These are phyloP conservation scores for Trichonephila inaurata DNA, from an alignment of 1,140 invertebrate genomes.

Conservation along the genomic window DNA sequence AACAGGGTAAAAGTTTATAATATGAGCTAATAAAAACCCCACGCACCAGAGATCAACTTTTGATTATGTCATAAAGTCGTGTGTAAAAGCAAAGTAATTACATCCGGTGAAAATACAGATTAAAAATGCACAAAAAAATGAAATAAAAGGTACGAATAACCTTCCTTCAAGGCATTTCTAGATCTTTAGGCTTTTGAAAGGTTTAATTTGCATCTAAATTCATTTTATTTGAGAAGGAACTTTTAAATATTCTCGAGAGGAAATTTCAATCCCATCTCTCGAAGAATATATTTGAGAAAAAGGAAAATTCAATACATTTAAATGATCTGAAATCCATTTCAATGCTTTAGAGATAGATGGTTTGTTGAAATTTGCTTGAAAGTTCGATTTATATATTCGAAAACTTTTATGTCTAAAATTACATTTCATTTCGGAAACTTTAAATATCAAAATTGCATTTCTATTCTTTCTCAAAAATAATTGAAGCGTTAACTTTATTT, in stretches of 20 bases:
- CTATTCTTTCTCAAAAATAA: too few species aligned
- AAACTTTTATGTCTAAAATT: too few species aligned
- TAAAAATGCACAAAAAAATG: not conserved
- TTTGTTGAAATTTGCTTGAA: too few species aligned
- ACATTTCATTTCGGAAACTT: too few species aligned
- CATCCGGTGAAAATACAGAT: not conserved
- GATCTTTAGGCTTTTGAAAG: not conserved
- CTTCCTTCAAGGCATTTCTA: not conserved
- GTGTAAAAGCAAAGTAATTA: not conserved
- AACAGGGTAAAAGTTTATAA: too few species aligned
- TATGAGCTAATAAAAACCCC: too few species aligned
- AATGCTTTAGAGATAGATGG: not conserved
- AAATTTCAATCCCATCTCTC: not conserved
- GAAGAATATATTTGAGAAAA: not conserved
- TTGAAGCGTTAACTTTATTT: too few species aligned
- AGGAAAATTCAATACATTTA: conserved; percentile 14
- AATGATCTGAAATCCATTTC: not conserved
- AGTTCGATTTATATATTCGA: too few species aligned
- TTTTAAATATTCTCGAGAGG: not conserved
- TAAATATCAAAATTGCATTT: too few species aligned
- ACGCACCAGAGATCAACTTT: too few species aligned
- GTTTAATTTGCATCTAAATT: conserved; percentile 36
- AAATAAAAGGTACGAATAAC: not conserved
- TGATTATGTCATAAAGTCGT: too few species aligned
- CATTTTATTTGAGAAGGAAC: conserved; percentile 19